These are phyloP conservation scores for Corythoichthys intestinalis DNA, from an alignment of 2,113 vertebrate species.

Conservation along the genomic window DNA sequence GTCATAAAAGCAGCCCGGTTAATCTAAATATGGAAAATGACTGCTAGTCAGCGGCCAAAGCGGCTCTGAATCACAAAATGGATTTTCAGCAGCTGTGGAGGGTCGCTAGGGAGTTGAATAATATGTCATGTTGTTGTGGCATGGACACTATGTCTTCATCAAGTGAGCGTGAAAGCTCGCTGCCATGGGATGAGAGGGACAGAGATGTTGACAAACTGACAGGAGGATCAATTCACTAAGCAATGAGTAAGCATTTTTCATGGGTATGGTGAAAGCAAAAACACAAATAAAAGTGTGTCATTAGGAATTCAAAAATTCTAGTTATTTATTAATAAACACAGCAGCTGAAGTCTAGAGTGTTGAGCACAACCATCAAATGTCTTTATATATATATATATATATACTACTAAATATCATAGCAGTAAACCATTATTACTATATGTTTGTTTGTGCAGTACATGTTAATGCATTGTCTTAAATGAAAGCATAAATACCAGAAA, in stretches of 20 bases:
- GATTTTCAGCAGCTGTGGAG: slow-evolving; percentile 23
- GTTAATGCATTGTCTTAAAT: too few relatives aligned
- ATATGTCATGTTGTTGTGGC: slow-evolving; percentile 13
- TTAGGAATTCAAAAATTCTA: background rate
- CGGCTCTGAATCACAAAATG: slow-evolving; percentile 13
- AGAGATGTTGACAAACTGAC: background rate
- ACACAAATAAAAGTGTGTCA: background rate
- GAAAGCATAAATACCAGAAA: background rate
- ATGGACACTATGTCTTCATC: slow-evolving; percentile 19
- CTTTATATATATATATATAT: too few relatives aligned
- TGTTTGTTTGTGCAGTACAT: too few relatives aligned
- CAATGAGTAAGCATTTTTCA: background rate
- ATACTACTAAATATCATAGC: too few relatives aligned
- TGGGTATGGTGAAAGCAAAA: background rate
- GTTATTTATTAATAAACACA: too few relatives aligned
- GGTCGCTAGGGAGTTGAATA: slow-evolving; percentile 6
- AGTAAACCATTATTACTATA: too few relatives aligned
- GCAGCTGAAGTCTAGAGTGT: too few relatives aligned
- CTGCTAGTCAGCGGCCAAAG: background rate
- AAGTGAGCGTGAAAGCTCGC: slow-evolving; percentile 21
- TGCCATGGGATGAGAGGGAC: background rate
- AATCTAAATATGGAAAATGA: slow-evolving; percentile 19
- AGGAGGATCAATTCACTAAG: slow-evolving; percentile 8
- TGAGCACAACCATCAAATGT: too few relatives aligned
- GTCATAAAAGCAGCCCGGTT: background rate